phyloP scores from a whole-genome alignment of 2,797 vertebrate species.

The Toxotes lorentzi region DNA sequence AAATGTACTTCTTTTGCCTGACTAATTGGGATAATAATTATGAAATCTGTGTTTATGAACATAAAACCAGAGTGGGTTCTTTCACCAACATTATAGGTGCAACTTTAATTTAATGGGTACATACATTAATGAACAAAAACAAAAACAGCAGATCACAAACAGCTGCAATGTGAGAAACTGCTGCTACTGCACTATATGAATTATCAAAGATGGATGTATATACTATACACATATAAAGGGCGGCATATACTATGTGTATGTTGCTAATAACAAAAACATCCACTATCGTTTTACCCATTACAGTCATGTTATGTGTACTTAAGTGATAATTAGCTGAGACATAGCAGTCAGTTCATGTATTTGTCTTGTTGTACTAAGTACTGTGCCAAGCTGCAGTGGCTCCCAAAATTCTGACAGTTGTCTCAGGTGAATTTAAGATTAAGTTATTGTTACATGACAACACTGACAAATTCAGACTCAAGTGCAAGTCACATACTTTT shows the following conservation, averaged over 20 bases:
- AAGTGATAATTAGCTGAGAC: conserved; percentile 1
- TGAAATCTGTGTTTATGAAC: conserved; percentile 29
- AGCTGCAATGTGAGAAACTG: conserved; percentile 17
- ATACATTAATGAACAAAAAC: conserved; percentile 6
- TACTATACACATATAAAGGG: background rate
- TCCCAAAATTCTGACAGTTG: background rate
- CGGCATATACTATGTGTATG: background rate
- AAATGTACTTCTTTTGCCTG: conserved; percentile 13
- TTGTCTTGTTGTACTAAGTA: conserved; percentile 4
- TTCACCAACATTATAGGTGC: conserved; percentile 17
- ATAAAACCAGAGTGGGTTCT: background rate
- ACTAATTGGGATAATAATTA: conserved; percentile 6
- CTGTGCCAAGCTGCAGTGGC: background rate
- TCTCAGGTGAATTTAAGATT: conserved; percentile 1
- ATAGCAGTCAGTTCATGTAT: background rate
- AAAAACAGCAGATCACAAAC: conserved; percentile 26
- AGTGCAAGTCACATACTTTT: conserved; percentile 7
- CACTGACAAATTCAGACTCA: conserved; percentile 4
- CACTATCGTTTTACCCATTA: background rate
- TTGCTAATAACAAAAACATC: background rate
- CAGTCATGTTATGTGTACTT: background rate
- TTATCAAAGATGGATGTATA: conserved; percentile 42
- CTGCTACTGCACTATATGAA: conserved; percentile 42
- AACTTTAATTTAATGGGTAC: background rate
- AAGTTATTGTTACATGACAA: conserved; percentile 5